Percentiles rank a stretch among this genome's conserved stretches.
Evolutionary conservation across 2,797 vertebrate genomes (phyloP).

Genomic region (Phalanger gymnotis): DNA sequence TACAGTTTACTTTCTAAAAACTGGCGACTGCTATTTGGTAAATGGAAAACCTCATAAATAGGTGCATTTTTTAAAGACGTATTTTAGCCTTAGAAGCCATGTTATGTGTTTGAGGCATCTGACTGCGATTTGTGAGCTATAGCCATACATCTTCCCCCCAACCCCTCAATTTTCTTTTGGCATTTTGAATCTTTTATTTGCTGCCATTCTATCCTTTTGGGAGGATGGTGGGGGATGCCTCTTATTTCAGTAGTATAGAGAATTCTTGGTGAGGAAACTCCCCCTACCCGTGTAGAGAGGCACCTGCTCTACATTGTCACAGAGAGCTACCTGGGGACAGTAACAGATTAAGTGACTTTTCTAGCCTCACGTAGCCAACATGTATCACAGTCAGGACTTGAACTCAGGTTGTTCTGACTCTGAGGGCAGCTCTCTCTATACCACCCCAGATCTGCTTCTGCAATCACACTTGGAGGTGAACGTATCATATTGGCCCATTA

Average conservation of each 20-base stretch:
- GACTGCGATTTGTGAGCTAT: conserved; percentile 37
- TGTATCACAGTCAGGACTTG: no score
- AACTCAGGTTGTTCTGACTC: neutral
- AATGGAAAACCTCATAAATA: conserved; percentile 65
- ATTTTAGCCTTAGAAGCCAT: conserved; percentile 70
- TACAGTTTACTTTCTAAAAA: conserved; percentile 72
- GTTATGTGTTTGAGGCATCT: conserved; percentile 65
- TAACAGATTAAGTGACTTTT: neutral
- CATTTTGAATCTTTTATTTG: neutral
- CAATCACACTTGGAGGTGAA: neutral
- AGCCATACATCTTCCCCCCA: neutral
- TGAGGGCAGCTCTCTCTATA: neutral
- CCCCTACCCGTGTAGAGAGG: neutral
- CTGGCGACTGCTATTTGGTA: conserved; percentile 61
- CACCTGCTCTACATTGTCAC: neutral
- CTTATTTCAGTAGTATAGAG: neutral
- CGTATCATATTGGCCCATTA: neutral
- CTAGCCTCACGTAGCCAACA: neutral
- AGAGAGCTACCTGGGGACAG: neutral
- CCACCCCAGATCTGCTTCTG: no score
- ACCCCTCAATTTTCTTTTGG: neutral
- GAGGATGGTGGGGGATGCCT: neutral
- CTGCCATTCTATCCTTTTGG: neutral
- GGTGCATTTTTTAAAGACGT: conserved; percentile 40
- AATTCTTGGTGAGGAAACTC: neutral